Conservation (phyloP, 2,888 invertebrate genomes). For the Caenorhabditis macrosperma region DNA sequence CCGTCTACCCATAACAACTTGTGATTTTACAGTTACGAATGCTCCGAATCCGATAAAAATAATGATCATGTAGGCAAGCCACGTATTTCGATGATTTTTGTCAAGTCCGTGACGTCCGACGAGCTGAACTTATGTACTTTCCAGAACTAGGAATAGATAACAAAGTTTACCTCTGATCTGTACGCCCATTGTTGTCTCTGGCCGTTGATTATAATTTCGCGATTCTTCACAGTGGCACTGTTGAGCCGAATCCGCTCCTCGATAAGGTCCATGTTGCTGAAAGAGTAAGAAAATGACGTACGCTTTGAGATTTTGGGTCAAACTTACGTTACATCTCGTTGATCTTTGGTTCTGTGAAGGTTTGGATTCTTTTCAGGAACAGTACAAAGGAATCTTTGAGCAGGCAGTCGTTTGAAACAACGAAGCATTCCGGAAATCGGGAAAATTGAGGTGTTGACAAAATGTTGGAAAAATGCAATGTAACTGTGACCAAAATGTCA, state of each 20-base stretch:
- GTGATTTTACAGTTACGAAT: slow-evolving; percentile 72
- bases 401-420: neutral
- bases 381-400: slow-evolving; percentile 28
- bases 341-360: slow-evolving; percentile 58
- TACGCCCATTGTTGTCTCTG: slow-evolving; percentile 73
- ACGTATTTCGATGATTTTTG: slow-evolving; percentile 71
- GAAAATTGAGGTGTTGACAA: neutral
- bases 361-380: slow-evolving; percentile 60
- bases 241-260: slow-evolving; percentile 66
- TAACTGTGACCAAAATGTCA: no score
- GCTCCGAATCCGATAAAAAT: slow-evolving; percentile 73
- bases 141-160: neutral
- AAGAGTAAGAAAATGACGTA: slow-evolving; percentile 3
- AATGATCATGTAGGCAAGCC: slow-evolving; percentile 71
- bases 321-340: slow-evolving; percentile 68
- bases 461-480: neutral
- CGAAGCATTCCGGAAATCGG: slow-evolving; percentile 25
- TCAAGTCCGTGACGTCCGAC: slow-evolving; percentile 70
- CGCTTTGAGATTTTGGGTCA: neutral
- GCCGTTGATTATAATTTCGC: slow-evolving; percentile 69
- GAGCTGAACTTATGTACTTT: slow-evolving; percentile 53
- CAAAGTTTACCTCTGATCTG: slow-evolving; percentile 68
- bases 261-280: slow-evolving; percentile 71
- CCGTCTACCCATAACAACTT: slow-evolving; percentile 71
- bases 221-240: slow-evolving; percentile 30